Percentiles rank a stretch among this genome's conserved stretches.
Evolutionary conservation across 1,140 invertebrate species (phyloP).

Genomic region (Drosophila miranda): DNA sequence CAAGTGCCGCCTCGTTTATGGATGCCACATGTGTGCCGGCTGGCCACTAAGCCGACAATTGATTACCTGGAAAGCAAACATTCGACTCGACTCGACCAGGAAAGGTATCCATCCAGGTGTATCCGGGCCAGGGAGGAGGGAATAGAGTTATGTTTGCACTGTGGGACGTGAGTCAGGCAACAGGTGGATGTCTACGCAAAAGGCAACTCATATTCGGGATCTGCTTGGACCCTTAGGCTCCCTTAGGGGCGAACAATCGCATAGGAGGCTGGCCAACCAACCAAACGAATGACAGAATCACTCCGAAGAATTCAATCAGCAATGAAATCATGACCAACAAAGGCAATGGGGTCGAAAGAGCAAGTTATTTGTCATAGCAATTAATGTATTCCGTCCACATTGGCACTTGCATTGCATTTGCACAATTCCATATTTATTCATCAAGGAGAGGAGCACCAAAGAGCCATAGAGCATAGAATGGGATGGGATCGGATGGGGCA

Average conservation of each 20-base stretch:
- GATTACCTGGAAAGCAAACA: conserved; percentile 34
- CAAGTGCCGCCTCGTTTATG: not conserved
- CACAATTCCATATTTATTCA: too few species aligned
- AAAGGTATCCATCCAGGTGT: not conserved
- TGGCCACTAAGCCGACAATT: conserved; percentile 55
- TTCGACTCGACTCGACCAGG: too few species aligned
- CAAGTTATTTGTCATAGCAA: conserved; percentile 37
- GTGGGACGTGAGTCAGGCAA: not conserved
- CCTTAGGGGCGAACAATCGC: too few species aligned
- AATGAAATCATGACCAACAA: conserved; percentile 27
- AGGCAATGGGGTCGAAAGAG: conserved; percentile 9
- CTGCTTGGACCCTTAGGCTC: too few species aligned
- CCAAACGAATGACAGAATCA: too few species aligned
- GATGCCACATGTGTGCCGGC: not conserved
- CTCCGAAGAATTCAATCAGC: conserved; percentile 5
- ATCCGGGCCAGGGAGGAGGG: not conserved
- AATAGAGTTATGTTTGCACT: conserved; percentile 20
- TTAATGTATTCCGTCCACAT: conserved; percentile 11
- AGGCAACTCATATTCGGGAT: too few species aligned
- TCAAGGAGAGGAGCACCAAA: too few species aligned
- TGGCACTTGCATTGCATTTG: too few species aligned
- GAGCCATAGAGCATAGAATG: too few species aligned
- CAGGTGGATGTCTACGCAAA: too few species aligned
- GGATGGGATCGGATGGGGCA: too few species aligned
- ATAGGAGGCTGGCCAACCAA: not conserved